Evolutionary conservation across 2,888 invertebrate species (phyloP), one percentile per base, ranked within the genome.

Genomic region (Metalampra italica): DNA sequence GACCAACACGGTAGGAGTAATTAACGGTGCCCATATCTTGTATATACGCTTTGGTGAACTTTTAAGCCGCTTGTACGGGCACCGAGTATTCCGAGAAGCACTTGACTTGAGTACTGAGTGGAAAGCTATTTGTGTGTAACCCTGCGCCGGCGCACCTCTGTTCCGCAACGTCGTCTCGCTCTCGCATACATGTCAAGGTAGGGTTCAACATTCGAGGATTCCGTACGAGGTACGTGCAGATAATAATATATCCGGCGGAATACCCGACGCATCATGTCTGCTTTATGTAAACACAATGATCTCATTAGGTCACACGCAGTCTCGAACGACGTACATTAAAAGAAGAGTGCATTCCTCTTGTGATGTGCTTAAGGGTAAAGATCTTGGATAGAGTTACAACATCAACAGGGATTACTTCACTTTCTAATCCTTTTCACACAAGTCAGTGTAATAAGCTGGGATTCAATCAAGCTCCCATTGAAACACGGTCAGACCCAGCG

Each of bases 161-260:
- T 78, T 80, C 82, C 81, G 78, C 69, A 62, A 65, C 65, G 71
- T 71, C 68, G 68, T 80, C 78, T 77, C 83, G 69, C 76, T 82
- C 82, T 65, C 78, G 75, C 87, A 87, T 84, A 68, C 88, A 80
- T 87, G 88, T 88, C 88, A 88, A 88, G 88, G 88, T 88, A 86
- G 88, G 81, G 88, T 88, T 88, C 88, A 88, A 86, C 72, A 88
- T 79, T 85, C 88, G 87, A 84, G 81, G 82, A 84, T 85, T 80
- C 76, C 65, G 76, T 78, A 64, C 79, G 68, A 9, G 32, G 76
- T 78, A 37, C 37, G 39, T 71, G 71, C 68, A 62, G 72, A 80
- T 82, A 84, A 82, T 80, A 78, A 83, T 78, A 81, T 73, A 77
- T 62, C 59, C 68, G 65, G 68, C 65, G 69, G 76, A 75, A 82